These are phyloP conservation scores for Phytoseiulus persimilis DNA, from an alignment of 2,888 invertebrate genomes.

Conservation along the genomic window DNA sequence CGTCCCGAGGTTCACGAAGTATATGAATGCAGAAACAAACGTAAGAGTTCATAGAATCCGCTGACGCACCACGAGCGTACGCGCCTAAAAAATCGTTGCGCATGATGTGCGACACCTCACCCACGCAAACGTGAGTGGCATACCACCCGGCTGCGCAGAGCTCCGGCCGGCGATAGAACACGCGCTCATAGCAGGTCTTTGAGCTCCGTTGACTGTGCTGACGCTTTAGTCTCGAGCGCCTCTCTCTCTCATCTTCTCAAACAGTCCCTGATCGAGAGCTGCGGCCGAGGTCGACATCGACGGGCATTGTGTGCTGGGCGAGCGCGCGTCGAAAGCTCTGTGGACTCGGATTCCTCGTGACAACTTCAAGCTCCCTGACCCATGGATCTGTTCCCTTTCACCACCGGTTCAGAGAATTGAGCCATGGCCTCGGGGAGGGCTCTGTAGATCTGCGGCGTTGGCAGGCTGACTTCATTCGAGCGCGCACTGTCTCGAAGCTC, in stretches of 20 bases:
- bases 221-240: background rate
- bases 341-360: too few relatives aligned
- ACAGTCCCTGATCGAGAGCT: background rate
- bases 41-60: background rate
- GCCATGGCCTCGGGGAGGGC: too few relatives aligned
- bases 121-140: background rate
- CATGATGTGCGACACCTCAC: background rate
- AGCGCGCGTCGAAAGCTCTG: too few relatives aligned
- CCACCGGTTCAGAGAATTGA: too few relatives aligned
- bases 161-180: background rate
- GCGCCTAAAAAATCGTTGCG: background rate
- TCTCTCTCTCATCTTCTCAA: background rate
- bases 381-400: too few relatives aligned
- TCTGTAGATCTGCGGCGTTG: too few relatives aligned
- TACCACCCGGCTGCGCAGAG: background rate
- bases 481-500: too few relatives aligned
- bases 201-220: background rate
- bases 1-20: background rate
- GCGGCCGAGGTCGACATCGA: background rate
- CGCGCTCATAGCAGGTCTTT: background rate
- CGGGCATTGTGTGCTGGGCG: background rate
- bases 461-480: too few relatives aligned
- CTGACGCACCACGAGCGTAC: background rate
- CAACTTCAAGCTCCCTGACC: too few relatives aligned
- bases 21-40: background rate